Conservation (phyloP, 2,113 vertebrate species). For the Cavia aperea region DNA sequence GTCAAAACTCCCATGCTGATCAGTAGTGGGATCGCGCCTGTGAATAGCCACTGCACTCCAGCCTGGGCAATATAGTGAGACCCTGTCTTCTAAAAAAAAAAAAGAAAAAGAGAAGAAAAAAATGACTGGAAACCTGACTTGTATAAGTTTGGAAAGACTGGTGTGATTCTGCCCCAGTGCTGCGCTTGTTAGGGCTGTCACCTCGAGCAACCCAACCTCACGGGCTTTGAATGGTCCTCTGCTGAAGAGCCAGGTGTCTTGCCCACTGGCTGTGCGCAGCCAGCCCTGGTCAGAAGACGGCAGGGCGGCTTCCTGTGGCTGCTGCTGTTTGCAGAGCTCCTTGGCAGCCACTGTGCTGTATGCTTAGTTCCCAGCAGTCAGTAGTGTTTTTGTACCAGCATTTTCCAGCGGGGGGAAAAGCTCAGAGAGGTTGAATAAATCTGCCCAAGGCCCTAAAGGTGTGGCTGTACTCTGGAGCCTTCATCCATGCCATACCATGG, state of each 20-base stretch:
- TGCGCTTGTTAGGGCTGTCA: not conserved
- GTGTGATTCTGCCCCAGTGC: not conserved
- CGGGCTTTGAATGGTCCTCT: not conserved
- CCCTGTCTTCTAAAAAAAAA: no score
- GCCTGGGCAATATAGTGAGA: no score
- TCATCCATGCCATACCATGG: no score
- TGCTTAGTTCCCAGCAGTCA: not conserved
- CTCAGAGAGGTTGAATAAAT: not conserved
- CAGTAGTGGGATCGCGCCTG: no score
- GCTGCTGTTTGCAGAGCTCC: not conserved
- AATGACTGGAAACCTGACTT: not conserved
- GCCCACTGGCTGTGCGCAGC: not conserved
- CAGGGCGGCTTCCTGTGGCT: no score
- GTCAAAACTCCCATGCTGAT: no score
- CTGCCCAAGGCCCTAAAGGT: not conserved
- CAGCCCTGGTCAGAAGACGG: not conserved
- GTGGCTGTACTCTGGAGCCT: not conserved
- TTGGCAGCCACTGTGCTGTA: not conserved
- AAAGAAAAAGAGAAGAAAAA: not conserved
- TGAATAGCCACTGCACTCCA: no score
- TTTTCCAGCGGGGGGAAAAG: not conserved
- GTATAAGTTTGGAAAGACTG: not conserved
- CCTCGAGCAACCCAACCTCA: not conserved
- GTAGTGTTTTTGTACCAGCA: not conserved
- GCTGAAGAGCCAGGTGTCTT: not conserved